Base-by-base conservation (phyloP, 2,797 vertebrate species). In the Prionace glauca region DNA sequence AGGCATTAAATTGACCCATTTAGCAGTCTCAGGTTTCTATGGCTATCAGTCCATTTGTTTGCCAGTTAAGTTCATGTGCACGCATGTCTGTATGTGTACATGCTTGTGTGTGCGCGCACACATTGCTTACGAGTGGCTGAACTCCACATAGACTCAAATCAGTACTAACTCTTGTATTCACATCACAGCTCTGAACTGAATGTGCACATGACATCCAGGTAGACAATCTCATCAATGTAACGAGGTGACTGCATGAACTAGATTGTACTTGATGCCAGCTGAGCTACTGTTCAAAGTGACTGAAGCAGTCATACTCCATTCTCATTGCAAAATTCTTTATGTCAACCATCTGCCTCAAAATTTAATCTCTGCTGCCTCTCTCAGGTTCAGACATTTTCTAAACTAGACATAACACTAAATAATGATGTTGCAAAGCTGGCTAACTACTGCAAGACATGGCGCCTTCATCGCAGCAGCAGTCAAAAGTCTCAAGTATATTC, bases 1-100 rank as follows among this genome's bases (percentile, higher is more conserved):
- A 87, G 84, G 84, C 41, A 50, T 50, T 87, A 45, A 56, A 87
- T 22, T 87, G 86, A 87, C 86, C 86, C 50, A 87, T 87, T 87
- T 87, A 87, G 10, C 45, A 87, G 24, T 11, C 45, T 50, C 41
- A 56, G 50, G 60, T 62, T 32, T 10, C 26, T 62, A 32, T 32
- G 50, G 24, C 24, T 26, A 62, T 26, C 56, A 32, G 50, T 32
- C 87, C 26, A 90, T 32, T 90, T 56, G 62, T 90, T 45, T 56
- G 41, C 45, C 29, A 18, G 10, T 77, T n/a, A 77, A 77, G 74
- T 77, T 32, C 74, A 77, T n/a, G 74, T 29, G 50, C 5, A 56
- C 4, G 5, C 5, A 56, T 7, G 50, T 3, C 3, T 56, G 50
- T 56, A 56, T 56, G 50, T 56, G 50, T 56, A 56, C 45, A 50